These are phyloP conservation scores for Mythimna pallens DNA, from an alignment of 2,888 invertebrate species.

Conservation along the genomic window DNA sequence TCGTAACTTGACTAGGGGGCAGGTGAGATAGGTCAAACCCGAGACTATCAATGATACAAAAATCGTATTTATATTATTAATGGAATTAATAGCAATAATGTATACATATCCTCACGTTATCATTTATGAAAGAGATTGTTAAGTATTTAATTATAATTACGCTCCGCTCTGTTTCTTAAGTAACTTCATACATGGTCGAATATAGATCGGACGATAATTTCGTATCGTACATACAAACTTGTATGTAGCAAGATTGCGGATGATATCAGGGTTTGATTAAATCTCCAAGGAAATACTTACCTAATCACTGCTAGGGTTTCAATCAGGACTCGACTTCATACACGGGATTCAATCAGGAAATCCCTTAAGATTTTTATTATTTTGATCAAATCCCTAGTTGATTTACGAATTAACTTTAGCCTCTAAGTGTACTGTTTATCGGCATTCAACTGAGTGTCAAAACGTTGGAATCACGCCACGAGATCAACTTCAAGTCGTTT, in stretches of 20 bases:
- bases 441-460: too few species aligned
- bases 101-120: neutral
- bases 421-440: neutral
- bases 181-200: slow-evolving; percentile 23
- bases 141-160: slow-evolving; percentile 42
- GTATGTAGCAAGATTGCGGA: neutral
- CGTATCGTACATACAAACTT: neutral
- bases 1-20: too few species aligned
- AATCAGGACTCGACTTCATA: neutral
- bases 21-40: too few species aligned
- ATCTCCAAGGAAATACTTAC: neutral
- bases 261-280: slow-evolving; percentile 6
- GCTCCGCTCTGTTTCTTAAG: slow-evolving; percentile 33
- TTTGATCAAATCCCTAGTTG: neutral
- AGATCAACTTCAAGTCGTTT: too few species aligned
- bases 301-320: neutral
- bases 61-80: too few species aligned
- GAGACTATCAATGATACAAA: too few species aligned
- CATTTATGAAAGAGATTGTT: slow-evolving; percentile 13
- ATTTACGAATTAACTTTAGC: neutral
- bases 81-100: neutral
- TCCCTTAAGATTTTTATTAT: neutral
- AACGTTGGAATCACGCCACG: too few species aligned
- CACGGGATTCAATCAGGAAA: neutral
- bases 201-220: neutral